These are phyloP conservation scores for Chloropsis hardwickii DNA, from an alignment of 2,113 vertebrate species.

Conservation along the genomic window DNA sequence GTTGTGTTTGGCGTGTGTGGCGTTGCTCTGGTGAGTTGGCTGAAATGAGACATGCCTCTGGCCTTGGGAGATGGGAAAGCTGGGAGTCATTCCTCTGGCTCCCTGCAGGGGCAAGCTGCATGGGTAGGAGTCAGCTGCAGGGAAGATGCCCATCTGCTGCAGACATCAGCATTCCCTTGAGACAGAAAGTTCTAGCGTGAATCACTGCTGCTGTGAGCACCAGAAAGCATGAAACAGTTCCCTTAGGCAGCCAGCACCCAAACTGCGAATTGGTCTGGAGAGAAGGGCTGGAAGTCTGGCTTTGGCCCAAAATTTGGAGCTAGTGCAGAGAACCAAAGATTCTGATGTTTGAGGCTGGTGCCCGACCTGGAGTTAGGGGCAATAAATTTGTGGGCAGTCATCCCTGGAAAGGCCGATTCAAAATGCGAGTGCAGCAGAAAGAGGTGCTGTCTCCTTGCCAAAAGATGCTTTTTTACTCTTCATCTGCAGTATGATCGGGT, in stretches of 20 bases:
- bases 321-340: neutral
- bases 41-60: neutral
- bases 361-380: neutral
- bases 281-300: neutral
- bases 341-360: neutral
- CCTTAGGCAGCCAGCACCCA: neutral
- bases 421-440: neutral
- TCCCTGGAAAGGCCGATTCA: neutral
- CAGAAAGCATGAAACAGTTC: neutral
- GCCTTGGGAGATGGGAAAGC: neutral
- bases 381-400: accelerated
- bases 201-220: neutral
- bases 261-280: neutral
- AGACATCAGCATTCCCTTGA: neutral
- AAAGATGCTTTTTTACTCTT: neutral
- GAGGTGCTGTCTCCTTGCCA: neutral
- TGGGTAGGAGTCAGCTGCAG: neutral
- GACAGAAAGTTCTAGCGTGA: neutral
- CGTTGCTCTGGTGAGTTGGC: neutral
- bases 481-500: neutral
- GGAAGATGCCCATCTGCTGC: neutral
- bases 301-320: neutral
- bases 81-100: neutral
- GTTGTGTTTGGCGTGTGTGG: accelerated
- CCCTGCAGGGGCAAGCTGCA: neutral